Percentiles rank a stretch among this genome's conserved stretches.
phyloP scores from a whole-genome alignment of 2,113 vertebrate genomes.

The Coreoperca whiteheadi region DNA sequence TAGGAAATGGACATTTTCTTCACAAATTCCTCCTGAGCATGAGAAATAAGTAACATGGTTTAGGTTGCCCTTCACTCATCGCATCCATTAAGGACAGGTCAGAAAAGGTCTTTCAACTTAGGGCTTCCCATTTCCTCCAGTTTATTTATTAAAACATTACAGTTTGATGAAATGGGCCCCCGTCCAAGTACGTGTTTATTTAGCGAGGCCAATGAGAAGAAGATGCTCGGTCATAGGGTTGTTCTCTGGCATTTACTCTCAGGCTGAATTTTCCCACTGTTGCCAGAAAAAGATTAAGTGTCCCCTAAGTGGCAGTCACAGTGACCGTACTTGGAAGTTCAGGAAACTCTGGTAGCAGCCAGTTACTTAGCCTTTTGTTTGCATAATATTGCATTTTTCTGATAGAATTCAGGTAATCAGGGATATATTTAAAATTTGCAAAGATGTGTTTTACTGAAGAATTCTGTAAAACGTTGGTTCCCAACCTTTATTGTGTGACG shows the following conservation, averaged over 20 bases:
- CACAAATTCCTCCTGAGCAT: constrained; percentile 7
- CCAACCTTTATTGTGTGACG: neutral
- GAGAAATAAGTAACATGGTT: constrained; percentile 45
- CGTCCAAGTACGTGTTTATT: constrained; percentile 78
- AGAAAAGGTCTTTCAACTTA: constrained; percentile 56
- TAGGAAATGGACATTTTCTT: neutral
- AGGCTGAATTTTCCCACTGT: constrained; percentile 74
- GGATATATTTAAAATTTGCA: neutral
- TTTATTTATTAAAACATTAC: constrained; percentile 79
- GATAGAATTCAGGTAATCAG: neutral
- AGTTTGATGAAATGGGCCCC: constrained; percentile 72
- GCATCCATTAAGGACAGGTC: constrained; percentile 48
- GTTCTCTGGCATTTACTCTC: constrained; percentile 71
- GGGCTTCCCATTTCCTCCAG: constrained; percentile 72
- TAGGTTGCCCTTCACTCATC: constrained; percentile 33
- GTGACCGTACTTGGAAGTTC: constrained; percentile 36
- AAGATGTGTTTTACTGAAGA: neutral
- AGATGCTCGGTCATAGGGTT: constrained; percentile 68
- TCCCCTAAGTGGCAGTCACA: constrained; percentile 35
- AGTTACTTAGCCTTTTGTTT: neutral
- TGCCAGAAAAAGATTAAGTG: constrained; percentile 65
- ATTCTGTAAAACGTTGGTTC: neutral
- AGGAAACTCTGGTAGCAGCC: constrained; percentile 14
- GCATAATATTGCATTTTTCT: neutral
- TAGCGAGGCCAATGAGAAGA: constrained; percentile 71